Base-by-base conservation (phyloP, 1,140 invertebrate genomes). In the Camponotus vicinus region DNA sequence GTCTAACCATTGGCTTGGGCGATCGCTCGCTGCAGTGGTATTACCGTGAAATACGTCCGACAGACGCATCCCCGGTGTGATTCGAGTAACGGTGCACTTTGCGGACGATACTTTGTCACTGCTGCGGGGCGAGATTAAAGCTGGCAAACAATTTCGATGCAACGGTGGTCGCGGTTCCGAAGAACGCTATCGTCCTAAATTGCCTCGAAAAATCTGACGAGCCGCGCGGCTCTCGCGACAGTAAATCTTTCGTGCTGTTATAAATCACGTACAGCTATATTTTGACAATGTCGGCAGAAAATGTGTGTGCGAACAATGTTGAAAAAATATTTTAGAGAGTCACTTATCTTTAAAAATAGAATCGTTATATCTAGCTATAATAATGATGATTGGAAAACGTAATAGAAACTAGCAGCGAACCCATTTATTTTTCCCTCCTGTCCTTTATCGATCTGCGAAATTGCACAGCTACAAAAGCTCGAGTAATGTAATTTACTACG, bases 81-180 rank as follows among this genome's bases (percentile, higher is more conserved):
- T 82, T 70, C 79, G 69, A 82, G 52, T 59, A 82, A 73, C 55
- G 67, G 40, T 34, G 67, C 67, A 45, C 52, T 73, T 52, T 59
- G 79, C 79, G 67, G 55, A 61, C 55, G 69, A 83, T 83, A 83
- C 79, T 82, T 82, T 82, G 79, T 83, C 79, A 83, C 69, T 63
- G 69, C 52, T 71, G 55, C 69, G 79, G n/a, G 18, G 8, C 55
- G 67, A 73, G 67, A 82, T 82, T 82, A 73, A 82, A 82, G 52
- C 69, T 55, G 37, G 79, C 67, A 59, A 73, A 73, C 40, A 73
- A 83, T 83, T 75, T 75, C 55, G 77, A 80, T 40, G 45, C 45
- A 27, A 5, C 63, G 32, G 59, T 37, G 57, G 59, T 63, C 40
- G 42, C 45, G 63, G 27, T 34, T 42, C 21, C 32, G 45, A 80